Evolutionary conservation across 1,140 invertebrate genomes (phyloP).

Genomic region (Oryctes rhinoceros): DNA sequence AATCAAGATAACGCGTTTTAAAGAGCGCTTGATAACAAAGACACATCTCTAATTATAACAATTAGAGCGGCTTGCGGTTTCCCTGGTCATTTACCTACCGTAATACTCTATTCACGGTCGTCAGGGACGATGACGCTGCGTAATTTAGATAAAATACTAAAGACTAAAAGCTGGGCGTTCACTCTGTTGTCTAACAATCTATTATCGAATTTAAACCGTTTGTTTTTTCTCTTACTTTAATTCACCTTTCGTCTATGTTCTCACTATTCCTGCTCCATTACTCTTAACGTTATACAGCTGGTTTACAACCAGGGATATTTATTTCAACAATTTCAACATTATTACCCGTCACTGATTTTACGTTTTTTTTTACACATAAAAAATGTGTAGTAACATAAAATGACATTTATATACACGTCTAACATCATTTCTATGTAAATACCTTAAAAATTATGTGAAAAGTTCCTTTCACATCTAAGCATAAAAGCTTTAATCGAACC

Average conservation of each 20-base stretch:
- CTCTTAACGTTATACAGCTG: neutral
- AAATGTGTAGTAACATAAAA: too few species aligned
- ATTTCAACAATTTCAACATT: too few species aligned
- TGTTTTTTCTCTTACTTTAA: slow-evolving; percentile 19
- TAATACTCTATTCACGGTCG: slow-evolving; percentile 35
- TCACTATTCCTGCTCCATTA: neutral
- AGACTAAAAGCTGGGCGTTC: slow-evolving; percentile 38
- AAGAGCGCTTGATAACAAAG: slow-evolving; percentile 39
- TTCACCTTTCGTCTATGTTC: neutral
- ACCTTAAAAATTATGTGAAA: too few species aligned
- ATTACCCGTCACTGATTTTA: too few species aligned
- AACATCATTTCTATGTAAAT: too few species aligned
- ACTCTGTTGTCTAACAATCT: slow-evolving; percentile 40
- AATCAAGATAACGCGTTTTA: slow-evolving; percentile 39
- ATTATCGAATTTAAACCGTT: slow-evolving; percentile 40
- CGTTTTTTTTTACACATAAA: too few species aligned
- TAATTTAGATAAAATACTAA: slow-evolving; percentile 19
- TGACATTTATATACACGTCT: too few species aligned
- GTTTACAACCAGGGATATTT: neutral
- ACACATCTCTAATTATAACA: slow-evolving; percentile 39
- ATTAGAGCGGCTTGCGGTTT: slow-evolving; percentile 40
- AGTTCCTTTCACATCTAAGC: too few species aligned
- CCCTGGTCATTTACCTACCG: slow-evolving; percentile 40
- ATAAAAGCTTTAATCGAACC: too few species aligned
- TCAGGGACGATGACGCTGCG: slow-evolving; percentile 33